Base-by-base conservation (phyloP, 1,140 invertebrate genomes). In the Heliconius hewitsoni region DNA sequence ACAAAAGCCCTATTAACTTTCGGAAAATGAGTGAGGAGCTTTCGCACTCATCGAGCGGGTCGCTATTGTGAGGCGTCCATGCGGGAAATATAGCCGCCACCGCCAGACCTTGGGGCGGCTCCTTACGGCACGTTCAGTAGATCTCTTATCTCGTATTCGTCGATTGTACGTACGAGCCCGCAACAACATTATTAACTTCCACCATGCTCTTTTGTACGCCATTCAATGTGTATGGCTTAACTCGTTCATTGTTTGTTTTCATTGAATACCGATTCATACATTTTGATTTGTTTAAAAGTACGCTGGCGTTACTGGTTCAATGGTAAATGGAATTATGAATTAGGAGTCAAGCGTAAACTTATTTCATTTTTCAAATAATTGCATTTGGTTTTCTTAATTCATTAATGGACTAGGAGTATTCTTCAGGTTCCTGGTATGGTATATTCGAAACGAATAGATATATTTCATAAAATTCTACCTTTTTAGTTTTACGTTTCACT, bases 1-100 rank as follows among this genome's bases (percentile, higher is more conserved):
- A 94, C 93, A 94, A 94, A 90, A 88, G 91, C 86, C 88, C 90
- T 89, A 94, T 94, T 94, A 93, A 94, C 91, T 93, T 93, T 91
- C 85, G 90, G 87, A 81, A 86, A 90, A 88, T 84, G 89, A 92
- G 87, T 87, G 86, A 85, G 86, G 85, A 86, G 88, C 84, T 89
- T 89, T 90, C 87, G 87, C 87, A 88, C 89, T 86, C 77, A 81
- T 84, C 84, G 80, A 84, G 79, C 84, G 83, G 74, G 73, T 81
- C 79, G 81, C 79, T 81, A 89, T 93, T 92, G 74, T 85, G 74
- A 74, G 83, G 78, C 85, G 87, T 84, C 90, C 86, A 81, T 87
- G 91, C 92, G 92, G 86, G 83, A 92, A 92, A 93, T 93, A 94
- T 94, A 90, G 86, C 83, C 84, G 84, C 88, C 90, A 92, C 73